These are phyloP conservation scores for Germaria angustata DNA, from an alignment of 2,888 invertebrate species.

Conservation along the genomic window DNA sequence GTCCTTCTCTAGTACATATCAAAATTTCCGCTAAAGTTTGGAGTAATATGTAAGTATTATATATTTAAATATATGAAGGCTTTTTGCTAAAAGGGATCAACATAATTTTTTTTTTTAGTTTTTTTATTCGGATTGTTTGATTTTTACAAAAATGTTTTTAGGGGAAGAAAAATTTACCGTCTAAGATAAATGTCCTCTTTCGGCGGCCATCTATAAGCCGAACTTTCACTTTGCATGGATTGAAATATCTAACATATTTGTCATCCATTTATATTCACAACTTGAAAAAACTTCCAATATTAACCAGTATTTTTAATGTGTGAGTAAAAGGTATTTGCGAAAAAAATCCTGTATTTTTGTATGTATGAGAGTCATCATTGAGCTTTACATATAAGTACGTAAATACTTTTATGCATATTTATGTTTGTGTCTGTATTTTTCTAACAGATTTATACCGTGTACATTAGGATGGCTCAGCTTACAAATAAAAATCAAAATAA, in stretches of 20 bases:
- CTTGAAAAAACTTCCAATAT: constrained; percentile 9
- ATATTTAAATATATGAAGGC: too few relatives aligned
- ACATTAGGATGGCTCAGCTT: not conserved
- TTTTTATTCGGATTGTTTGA: too few relatives aligned
- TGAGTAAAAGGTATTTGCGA: not conserved
- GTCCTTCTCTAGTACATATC: too few relatives aligned
- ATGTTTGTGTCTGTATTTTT: constrained; percentile 58
- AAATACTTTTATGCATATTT: constrained; percentile 28
- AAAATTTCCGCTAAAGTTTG: too few relatives aligned
- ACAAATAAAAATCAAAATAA: too few relatives aligned
- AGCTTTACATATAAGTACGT: not conserved
- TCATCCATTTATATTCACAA: not conserved
- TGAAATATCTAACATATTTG: not conserved
- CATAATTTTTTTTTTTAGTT: too few relatives aligned
- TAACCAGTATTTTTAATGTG: constrained; percentile 30
- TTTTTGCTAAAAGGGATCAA: too few relatives aligned
- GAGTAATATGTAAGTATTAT: too few relatives aligned
- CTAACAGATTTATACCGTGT: not conserved
- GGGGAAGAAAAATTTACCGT: too few relatives aligned
- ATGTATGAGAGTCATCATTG: not conserved
- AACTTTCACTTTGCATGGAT: not conserved
- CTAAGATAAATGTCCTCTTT: too few relatives aligned
- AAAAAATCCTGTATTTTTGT: not conserved
- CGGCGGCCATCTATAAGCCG: too few relatives aligned
- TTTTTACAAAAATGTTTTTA: too few relatives aligned